phyloP scores from a whole-genome alignment of 2,888 invertebrate genomes.

The Lampropteryx suffumata region DNA sequence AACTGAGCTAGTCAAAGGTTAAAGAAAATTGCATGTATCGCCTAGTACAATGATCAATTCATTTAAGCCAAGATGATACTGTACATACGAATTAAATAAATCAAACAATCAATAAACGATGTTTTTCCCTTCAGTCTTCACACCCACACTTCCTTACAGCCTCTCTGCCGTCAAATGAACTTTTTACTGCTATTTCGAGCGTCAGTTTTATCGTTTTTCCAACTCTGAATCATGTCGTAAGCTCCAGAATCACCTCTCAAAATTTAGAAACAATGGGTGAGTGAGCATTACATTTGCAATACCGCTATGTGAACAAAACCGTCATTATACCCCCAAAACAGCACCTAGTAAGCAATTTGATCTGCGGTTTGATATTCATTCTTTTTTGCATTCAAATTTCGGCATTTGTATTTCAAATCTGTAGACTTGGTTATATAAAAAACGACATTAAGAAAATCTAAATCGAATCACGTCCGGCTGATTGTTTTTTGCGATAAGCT shows the following conservation, averaged over 20 bases:
- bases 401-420: constrained; percentile 56
- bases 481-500: constrained; percentile 63
- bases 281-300: constrained; percentile 36
- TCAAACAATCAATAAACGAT: constrained; percentile 39
- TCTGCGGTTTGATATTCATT: constrained; percentile 58
- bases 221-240: constrained; percentile 31
- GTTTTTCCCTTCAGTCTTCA: constrained; percentile 34
- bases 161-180: constrained; percentile 43
- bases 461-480: constrained; percentile 72
- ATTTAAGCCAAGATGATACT: constrained; percentile 29
- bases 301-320: constrained; percentile 46
- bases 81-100: too few relatives aligned
- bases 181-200: constrained; percentile 26
- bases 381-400: constrained; percentile 55
- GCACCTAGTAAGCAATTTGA: constrained; percentile 51
- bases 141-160: constrained; percentile 48
- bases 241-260: constrained; percentile 38
- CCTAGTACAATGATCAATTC: constrained; percentile 14
- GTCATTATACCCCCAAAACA: constrained; percentile 45
- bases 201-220: constrained; percentile 26
- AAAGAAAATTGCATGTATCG: too few relatives aligned
- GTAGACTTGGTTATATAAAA: constrained; percentile 47
- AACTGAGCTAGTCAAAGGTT: too few relatives aligned
- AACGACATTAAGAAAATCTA: constrained; percentile 58
- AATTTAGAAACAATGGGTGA: constrained; percentile 39